Percentiles rank a stretch among this genome's conserved stretches.
Conservation (phyloP, 2,113 vertebrate species). For the Alexandromys fortis region DNA sequence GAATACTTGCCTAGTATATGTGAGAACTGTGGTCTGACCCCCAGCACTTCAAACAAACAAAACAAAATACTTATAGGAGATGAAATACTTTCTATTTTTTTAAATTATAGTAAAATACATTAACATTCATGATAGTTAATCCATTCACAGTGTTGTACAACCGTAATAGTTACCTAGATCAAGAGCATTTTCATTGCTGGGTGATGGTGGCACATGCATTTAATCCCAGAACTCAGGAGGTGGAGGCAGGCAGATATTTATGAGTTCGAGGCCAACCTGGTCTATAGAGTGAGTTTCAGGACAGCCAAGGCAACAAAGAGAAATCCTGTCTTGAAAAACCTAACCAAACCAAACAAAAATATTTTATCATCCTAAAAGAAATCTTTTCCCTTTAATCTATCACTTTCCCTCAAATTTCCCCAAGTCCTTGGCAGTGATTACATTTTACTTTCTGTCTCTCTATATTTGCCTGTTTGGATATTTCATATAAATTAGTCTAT, state of each 20-base stretch:
- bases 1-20: neutral
- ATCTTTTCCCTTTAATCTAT: neutral
- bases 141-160: neutral
- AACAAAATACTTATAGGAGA: neutral
- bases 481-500: conserved; percentile 27
- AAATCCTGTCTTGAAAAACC: neutral
- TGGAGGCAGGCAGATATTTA: too few relatives aligned
- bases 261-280: neutral
- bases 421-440: neutral
- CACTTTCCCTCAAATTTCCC: neutral
- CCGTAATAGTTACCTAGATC: neutral
- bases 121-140: neutral
- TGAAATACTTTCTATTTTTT: neutral
- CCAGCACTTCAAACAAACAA: neutral
- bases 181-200: conserved; percentile 1
- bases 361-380: conserved; percentile 35
- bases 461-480: conserved; percentile 30
- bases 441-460: neutral
- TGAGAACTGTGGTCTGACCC: neutral
- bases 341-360: neutral
- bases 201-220: neutral
- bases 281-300: neutral
- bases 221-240: neutral
- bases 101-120: conserved; percentile 23
- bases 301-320: neutral